Evolutionary conservation across 2,797 vertebrate genomes (phyloP), one percentile per base, ranked within the genome.

Genomic region (Cossypha polioptera): DNA sequence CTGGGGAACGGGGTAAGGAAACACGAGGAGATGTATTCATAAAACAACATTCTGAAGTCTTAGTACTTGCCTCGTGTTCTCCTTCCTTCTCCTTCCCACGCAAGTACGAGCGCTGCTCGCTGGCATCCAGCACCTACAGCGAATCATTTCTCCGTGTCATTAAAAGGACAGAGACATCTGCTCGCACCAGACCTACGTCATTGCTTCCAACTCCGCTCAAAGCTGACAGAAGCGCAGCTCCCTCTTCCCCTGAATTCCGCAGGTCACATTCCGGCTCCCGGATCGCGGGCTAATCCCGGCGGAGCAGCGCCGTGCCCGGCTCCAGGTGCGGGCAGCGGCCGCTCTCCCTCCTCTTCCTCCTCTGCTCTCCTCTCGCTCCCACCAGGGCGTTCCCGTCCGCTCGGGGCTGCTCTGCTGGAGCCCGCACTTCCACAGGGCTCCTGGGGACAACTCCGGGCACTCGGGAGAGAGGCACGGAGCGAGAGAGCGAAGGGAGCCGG

Each of bases 81-180:
- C 77, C 86, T 95, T 11, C 76, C 63, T 88, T 68, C 83, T 91
- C 74, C 94, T 94, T 92, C 81, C 91, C 91, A 79, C 35, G 35
- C 91, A 86, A 85, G 74, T 43, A 31, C 7, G 72, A 82, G 67
- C 1, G 26, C 92, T 81, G 84, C 94, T 87, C 79, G 88, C 66
- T 91, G 92, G 82, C 86, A 94, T 90, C 63, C 94, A 94, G 86
- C 94, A 94, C 93, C 88, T 91, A 89, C 88, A 94, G 90, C 29
- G 77, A 95, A 87, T n/a, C 51, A 72, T 75, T 59, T 67, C 55
- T 62, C 29, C 9, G 7, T 82, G 76, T 90, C 93, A 83, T 68
- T 76, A 91, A 54, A 72, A 69, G 90, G 48, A 80, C 69, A 79
- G 4, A 74, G 4, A 74, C 71, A 87, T 94, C 92, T 94, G 59